These are phyloP conservation scores for Scytalopus superciliaris DNA, from an alignment of 2,113 vertebrate species.

Conservation along the genomic window DNA sequence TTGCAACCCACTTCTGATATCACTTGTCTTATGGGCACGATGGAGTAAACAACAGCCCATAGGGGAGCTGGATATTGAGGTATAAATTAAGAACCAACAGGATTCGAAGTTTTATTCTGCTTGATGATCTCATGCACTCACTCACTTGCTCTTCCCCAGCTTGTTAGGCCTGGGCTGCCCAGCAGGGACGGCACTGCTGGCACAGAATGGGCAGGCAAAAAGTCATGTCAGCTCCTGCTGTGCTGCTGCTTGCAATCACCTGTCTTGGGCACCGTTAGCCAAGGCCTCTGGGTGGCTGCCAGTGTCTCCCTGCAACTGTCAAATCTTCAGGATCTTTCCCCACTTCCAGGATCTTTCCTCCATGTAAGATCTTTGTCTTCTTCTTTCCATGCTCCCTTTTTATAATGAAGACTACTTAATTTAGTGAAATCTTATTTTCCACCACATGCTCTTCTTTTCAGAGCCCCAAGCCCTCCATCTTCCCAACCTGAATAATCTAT, in stretches of 20 bases:
- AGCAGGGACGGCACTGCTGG: neutral
- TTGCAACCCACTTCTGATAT: neutral
- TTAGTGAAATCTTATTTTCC: neutral
- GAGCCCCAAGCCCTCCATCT: neutral
- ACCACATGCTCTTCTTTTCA: neutral
- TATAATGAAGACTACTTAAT: neutral
- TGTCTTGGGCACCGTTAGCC: neutral
- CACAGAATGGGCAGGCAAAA: neutral
- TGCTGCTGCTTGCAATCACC: neutral
- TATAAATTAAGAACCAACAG: neutral
- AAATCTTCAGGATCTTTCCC: neutral
- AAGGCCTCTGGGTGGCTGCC: fast-evolving
- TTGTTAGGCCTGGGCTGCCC: no score
- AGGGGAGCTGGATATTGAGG: neutral
- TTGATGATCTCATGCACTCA: fast-evolving
- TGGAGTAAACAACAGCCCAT: neutral
- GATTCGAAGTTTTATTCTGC: neutral
- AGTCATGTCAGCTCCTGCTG: neutral
- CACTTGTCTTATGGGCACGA: no score
- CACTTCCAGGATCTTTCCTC: neutral
- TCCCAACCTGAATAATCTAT: neutral
- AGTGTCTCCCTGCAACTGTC: neutral
- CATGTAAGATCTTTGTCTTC: neutral
- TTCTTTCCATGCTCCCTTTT: neutral
- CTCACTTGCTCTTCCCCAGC: fast-evolving